Percentiles rank a stretch among this genome's conserved stretches.
Conservation (phyloP, 2,888 invertebrate genomes). For the Plebejus melissa region DNA sequence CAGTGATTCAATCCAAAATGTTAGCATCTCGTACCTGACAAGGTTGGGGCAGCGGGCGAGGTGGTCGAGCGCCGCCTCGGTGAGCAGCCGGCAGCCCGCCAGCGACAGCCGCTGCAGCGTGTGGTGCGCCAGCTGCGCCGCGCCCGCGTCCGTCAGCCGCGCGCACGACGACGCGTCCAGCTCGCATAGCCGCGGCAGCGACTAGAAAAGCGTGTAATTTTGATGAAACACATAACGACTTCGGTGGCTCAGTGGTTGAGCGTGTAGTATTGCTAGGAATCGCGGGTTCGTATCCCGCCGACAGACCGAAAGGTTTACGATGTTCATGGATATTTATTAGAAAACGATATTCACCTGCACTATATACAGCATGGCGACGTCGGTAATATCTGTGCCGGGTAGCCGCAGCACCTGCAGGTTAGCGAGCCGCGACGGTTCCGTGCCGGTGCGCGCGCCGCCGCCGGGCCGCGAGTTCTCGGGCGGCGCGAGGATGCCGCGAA, state of each 20-base stretch:
- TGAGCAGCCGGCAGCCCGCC: slow-evolving; percentile 89
- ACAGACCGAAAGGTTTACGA: no score
- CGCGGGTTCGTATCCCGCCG: no score
- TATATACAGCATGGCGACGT: slow-evolving; percentile 84
- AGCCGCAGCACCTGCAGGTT: slow-evolving; percentile 86
- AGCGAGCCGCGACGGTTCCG: slow-evolving; percentile 78
- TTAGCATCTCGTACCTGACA: slow-evolving; percentile 53
- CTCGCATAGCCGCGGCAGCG: slow-evolving; percentile 85
- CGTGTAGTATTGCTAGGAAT: no score
- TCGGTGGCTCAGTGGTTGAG: no score
- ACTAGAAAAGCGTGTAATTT: slow-evolving; percentile 64
- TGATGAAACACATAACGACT: no score
- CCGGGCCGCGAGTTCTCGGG: slow-evolving; percentile 90
- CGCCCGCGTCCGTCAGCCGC: slow-evolving; percentile 92
- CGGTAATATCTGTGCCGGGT: slow-evolving; percentile 93
- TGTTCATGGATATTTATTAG: no score
- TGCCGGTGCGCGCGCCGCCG: slow-evolving; percentile 62
- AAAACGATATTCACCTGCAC: slow-evolving; percentile 55
- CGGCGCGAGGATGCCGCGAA: slow-evolving; percentile 91
- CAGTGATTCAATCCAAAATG: no score
- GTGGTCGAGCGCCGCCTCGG: slow-evolving; percentile 90
- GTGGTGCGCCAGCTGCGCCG: slow-evolving; percentile 90
- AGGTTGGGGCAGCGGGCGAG: slow-evolving; percentile 86
- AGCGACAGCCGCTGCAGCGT: slow-evolving; percentile 87
- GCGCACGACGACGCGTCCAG: slow-evolving; percentile 93